Conservation (phyloP, 2,888 invertebrate genomes). For the Nemapogon koenigi region DNA sequence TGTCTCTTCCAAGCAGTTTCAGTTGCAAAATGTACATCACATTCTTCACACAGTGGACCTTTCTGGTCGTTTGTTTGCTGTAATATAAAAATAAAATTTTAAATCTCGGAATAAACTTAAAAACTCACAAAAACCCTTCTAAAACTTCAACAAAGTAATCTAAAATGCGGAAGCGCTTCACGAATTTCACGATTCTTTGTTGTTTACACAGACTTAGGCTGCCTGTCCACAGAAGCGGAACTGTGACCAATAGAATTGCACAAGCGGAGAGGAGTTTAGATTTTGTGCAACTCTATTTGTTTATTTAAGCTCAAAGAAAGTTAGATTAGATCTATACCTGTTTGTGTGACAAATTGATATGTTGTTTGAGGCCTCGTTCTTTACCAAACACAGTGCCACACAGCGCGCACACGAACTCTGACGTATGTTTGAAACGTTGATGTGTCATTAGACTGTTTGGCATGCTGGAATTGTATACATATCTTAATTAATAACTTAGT, state of each 20-base stretch:
- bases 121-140: too few relatives aligned
- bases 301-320: too few relatives aligned
- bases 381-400: conserved; percentile 24
- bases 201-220: too few relatives aligned
- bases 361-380: conserved; percentile 20
- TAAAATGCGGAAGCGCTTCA: too few relatives aligned
- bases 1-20: conserved; percentile 24
- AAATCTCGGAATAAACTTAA: too few relatives aligned
- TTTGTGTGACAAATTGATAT: conserved; percentile 22
- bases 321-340: conserved; percentile 1
- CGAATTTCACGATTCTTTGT: too few relatives aligned
- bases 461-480: conserved; percentile 25
- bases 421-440: conserved; percentile 21
- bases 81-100: conserved; percentile 13
- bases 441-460: conserved; percentile 26
- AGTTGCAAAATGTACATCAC: conserved; percentile 21
- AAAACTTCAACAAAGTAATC: too few relatives aligned
- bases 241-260: too few relatives aligned
- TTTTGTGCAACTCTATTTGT: too few relatives aligned
- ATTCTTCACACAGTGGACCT: conserved; percentile 24
- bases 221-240: too few relatives aligned
- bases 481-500: too few relatives aligned
- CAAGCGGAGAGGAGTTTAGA: too few relatives aligned
- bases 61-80: conserved; percentile 23
- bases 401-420: conserved; percentile 23